Conservation (phyloP, 2,888 invertebrate species). For the Tromatobia lineatoria region DNA sequence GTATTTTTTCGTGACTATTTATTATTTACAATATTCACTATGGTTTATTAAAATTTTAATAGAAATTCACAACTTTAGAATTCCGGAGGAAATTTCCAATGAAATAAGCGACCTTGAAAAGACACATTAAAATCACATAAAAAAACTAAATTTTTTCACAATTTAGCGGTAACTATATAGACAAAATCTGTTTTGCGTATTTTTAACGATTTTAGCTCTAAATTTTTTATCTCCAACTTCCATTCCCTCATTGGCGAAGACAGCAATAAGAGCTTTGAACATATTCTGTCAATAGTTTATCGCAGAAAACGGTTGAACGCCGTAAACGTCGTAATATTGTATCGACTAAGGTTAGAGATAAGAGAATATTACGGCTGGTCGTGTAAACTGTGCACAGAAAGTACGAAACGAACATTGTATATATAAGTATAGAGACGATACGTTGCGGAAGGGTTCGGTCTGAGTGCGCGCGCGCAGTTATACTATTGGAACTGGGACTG, state of each 20-base stretch:
- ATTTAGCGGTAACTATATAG: no score
- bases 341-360: slow-evolving; percentile 36
- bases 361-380: slow-evolving; percentile 7
- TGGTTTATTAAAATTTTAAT: no score
- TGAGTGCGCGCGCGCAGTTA: slow-evolving; percentile 17
- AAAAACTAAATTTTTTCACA: no score
- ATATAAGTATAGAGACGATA: not conserved
- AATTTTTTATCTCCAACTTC: not conserved
- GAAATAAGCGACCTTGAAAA: no score
- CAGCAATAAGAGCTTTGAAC: not conserved
- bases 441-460: slow-evolving; percentile 46
- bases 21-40: no score
- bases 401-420: slow-evolving; percentile 25
- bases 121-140: not conserved
- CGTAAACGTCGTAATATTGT: slow-evolving; percentile 25
- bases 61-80: no score
- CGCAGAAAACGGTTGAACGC: not conserved
- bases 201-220: not conserved
- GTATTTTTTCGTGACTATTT: no score
- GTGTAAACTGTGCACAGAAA: slow-evolving; percentile 5
- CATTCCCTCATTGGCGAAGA: not conserved
- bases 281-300: slow-evolving; percentile 1
- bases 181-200: not conserved
- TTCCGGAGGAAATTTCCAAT: no score
- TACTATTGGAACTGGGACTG: slow-evolving; percentile 34